Evolutionary conservation across 2,888 invertebrate genomes (phyloP), one percentile per base, ranked within the genome.

Genomic region (Elegia similella): DNA sequence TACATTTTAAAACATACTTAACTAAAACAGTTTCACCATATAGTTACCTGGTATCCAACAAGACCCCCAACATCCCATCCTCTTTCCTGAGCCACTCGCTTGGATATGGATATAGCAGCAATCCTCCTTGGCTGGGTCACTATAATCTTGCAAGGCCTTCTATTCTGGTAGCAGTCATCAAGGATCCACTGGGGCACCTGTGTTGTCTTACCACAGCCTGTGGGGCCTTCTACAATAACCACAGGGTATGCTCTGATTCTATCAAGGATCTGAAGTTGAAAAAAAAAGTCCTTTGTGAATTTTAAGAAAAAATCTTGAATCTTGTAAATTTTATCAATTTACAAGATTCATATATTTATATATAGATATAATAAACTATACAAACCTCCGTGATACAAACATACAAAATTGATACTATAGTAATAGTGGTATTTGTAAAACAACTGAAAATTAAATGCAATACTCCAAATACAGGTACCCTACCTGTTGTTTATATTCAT

Each of bases 61-160:
- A 98, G 79, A 1, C 94, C 94, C 1, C 98, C 97, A 6, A 96
- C 73, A 56, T 94, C 88, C 97, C 98, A 98, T 0, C 94, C 93
- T 59, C 98, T 92, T 82, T 98, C 98, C 12, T 94, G 87, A 61
- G 96, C 95, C 2, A 99, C 98, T 65, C 98, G 92, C 65, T 93
- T 94, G 0, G 98, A 96, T 58, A 99, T 95, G 68, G 97, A 97
- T 54, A 96, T 95, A 12, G 99, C 98, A 7, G 98, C 99, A 68
- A 99, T 97, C 71, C 97, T 94, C 57, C 99, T 93, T 0, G 99
- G 99, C 77, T 99, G 98, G 0, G 99, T 99, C 0, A 98, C 97
- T 46, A 96, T 90, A 63, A 99, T 97, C 79, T 97, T 98, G 75
- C 98, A 98, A 52, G 93, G 93, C 56, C 89, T 87, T 23, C 93